Conservation (phyloP, 1,140 invertebrate genomes). For the Cheumatopsyche charites region DNA sequence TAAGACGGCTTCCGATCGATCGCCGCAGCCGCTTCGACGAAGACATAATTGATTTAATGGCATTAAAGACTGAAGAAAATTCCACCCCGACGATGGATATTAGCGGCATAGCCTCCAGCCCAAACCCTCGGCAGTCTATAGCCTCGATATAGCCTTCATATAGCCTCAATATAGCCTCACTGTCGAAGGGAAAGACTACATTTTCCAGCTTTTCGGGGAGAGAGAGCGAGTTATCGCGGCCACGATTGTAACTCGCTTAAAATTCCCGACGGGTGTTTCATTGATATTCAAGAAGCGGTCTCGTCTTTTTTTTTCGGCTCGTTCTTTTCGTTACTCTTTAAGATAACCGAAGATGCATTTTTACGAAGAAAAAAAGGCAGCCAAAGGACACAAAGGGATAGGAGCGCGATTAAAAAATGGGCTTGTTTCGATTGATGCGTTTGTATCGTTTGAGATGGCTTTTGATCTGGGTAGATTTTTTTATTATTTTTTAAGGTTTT, state of each 20-base stretch:
- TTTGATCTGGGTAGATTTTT: too few species aligned
- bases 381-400: conserved; percentile 4
- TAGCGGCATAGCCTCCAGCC: too few species aligned
- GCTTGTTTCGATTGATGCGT: background rate
- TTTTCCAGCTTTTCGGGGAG: background rate
- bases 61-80: conserved; percentile 18
- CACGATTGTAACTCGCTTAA: conserved; percentile 32
- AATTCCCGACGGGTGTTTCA: conserved; percentile 28
- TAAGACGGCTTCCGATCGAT: background rate
- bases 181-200: too few species aligned
- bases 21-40: background rate
- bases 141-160: too few species aligned
- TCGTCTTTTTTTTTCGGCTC: conserved; percentile 33
- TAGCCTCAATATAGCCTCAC: too few species aligned
- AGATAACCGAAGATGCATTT: conserved; percentile 39
- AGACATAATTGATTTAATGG: conserved; percentile 22
- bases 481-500: too few species aligned
- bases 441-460: too few species aligned
- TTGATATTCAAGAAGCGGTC: conserved; percentile 29
- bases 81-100: background rate
- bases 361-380: conserved; percentile 9
- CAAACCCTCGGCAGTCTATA: too few species aligned
- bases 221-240: conserved; percentile 21
- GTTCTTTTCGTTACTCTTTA: conserved; percentile 20
- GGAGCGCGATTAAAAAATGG: conserved; percentile 1